A percentile compares a stretch with the other conserved stretches of the same genome.
phyloP scores from a whole-genome alignment of 2,888 invertebrate species.

The Scelioninae gen. 1 region DNA sequence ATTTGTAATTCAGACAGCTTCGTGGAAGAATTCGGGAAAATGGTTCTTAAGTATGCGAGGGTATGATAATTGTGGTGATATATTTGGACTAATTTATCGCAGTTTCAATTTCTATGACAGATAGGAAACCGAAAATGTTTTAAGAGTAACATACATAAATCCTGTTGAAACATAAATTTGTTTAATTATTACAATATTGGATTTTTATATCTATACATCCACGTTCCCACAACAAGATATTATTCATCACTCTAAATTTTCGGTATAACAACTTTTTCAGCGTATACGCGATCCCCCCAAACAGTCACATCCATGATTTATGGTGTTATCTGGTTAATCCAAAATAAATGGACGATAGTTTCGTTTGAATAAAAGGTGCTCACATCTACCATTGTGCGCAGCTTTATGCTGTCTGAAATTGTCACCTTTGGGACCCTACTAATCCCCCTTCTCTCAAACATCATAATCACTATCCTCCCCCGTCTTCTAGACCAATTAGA shows the following conservation, averaged over 20 bases:
- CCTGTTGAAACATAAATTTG: too few species aligned
- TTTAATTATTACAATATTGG: neutral
- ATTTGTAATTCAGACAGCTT: conserved; percentile 25
- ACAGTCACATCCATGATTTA: conserved; percentile 56
- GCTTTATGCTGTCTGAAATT: conserved; percentile 47
- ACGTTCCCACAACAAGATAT: conserved; percentile 9
- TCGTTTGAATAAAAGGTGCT: conserved; percentile 47
- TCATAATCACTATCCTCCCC: conserved; percentile 30
- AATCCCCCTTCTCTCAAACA: conserved; percentile 1
- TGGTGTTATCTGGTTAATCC: conserved; percentile 65
- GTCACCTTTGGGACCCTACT: conserved; percentile 49
- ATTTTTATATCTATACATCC: neutral
- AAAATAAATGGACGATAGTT: conserved; percentile 67
- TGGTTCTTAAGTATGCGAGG: too few species aligned
- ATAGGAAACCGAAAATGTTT: too few species aligned
- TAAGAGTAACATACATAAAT: too few species aligned
- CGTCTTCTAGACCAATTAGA: conserved; percentile 40
- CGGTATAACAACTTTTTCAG: conserved; percentile 23
- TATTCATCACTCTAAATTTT: conserved; percentile 11
- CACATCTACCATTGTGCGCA: conserved; percentile 37
- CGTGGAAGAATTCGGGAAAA: conserved; percentile 36
- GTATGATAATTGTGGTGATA: neutral
- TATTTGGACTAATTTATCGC: too few species aligned
- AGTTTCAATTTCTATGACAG: neutral
- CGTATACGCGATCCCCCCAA: conserved; percentile 2